Conservation (phyloP, 2,113 vertebrate genomes). For the Circaetus cinerascens region DNA sequence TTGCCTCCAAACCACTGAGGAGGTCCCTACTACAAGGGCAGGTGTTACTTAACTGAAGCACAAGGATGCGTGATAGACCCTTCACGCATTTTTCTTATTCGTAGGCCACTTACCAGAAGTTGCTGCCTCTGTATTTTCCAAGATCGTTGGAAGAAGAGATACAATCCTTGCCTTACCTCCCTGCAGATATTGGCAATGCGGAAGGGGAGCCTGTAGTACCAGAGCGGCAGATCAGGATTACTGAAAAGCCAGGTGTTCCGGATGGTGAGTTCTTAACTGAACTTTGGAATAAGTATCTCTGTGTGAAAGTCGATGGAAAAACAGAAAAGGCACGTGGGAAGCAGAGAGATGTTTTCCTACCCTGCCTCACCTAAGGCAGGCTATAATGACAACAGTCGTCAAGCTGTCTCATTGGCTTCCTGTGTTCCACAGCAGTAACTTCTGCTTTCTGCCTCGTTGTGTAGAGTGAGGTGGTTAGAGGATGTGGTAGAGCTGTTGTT, state of each 20-base stretch:
- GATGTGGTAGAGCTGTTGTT: not conserved
- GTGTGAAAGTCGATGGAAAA: not conserved
- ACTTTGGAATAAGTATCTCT: not conserved
- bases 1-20: not conserved
- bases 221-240: slow-evolving; percentile 93
- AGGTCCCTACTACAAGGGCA: not conserved
- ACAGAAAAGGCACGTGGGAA: not conserved
- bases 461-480: not conserved
- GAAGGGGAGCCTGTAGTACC: slow-evolving; percentile 95
- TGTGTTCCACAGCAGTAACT: not conserved
- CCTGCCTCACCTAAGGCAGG: not conserved
- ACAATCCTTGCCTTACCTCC: slow-evolving; percentile 81
- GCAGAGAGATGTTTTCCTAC: not conserved
- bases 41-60: not conserved
- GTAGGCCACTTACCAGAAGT: slow-evolving; percentile 85
- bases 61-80: not conserved
- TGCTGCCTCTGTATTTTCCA: slow-evolving; percentile 94
- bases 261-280: slow-evolving; percentile 77
- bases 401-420: not conserved
- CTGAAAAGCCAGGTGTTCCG: slow-evolving; percentile 87
- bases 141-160: slow-evolving; percentile 87
- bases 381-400: not conserved
- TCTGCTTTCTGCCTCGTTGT: not conserved
- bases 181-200: slow-evolving; percentile 92
- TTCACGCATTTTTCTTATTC: slow-evolving; percentile 8